A percentile compares a stretch with the other conserved stretches of the same genome.
These are phyloP conservation scores for Schrankia costaestrigalis DNA, from an alignment of 2,888 invertebrate genomes.

Conservation along the genomic window DNA sequence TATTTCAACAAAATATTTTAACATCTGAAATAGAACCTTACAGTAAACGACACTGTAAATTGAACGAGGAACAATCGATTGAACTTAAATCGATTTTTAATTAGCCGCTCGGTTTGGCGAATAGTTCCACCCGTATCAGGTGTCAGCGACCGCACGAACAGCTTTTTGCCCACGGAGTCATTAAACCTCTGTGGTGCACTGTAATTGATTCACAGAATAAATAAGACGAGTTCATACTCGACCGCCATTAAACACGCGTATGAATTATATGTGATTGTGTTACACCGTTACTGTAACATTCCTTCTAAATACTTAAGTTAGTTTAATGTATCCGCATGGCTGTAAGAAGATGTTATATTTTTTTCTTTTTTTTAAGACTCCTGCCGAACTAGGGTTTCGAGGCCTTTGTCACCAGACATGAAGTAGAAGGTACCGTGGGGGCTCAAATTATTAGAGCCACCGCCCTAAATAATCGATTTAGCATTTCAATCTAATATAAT, in stretches of 20 bases:
- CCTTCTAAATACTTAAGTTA: too few species aligned
- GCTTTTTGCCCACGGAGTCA: slow-evolving; percentile 49
- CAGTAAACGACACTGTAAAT: slow-evolving; percentile 5
- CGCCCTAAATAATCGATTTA: too few species aligned
- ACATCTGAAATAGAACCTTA: background rate
- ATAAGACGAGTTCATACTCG: slow-evolving; percentile 28
- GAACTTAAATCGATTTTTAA: slow-evolving; percentile 27
- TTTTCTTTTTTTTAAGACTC: too few species aligned
- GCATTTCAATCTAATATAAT: too few species aligned
- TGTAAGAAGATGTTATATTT: too few species aligned
- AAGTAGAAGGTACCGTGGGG: too few species aligned
- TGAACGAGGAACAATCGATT: slow-evolving; percentile 11
- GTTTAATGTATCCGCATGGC: too few species aligned
- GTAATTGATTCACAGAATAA: slow-evolving; percentile 58
- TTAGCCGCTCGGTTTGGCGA: slow-evolving; percentile 27
- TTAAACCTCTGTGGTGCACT: slow-evolving; percentile 38
- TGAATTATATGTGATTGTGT: too few species aligned
- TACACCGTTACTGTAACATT: too few species aligned
- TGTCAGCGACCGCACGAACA: slow-evolving; percentile 42
- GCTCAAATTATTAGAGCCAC: too few species aligned
- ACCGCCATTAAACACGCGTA: slow-evolving; percentile 25
- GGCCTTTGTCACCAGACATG: too few species aligned
- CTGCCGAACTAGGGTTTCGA: too few species aligned
- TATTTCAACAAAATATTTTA: background rate
- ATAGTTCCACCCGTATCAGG: slow-evolving; percentile 16